Conservation (phyloP, 2,113 vertebrate genomes). For the Rhadina sibilatrix region DNA sequence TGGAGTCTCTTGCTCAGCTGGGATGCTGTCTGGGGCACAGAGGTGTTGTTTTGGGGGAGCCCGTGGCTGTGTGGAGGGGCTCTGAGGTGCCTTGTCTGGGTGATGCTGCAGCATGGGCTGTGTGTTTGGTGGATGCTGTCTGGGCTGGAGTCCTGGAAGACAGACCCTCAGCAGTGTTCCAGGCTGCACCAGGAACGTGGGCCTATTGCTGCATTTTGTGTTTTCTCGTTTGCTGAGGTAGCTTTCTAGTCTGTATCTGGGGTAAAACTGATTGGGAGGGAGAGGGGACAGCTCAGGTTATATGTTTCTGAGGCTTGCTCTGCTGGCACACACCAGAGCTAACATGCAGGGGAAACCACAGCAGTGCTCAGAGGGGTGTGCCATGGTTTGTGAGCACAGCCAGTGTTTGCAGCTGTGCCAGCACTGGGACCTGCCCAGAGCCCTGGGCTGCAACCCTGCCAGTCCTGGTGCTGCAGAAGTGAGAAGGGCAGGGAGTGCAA, state of each 20-base stretch:
- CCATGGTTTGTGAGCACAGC: fast-evolving
- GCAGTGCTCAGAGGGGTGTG: fast-evolving
- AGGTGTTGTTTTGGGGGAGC: background rate
- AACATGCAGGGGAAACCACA: fast-evolving
- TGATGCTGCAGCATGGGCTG: fast-evolving
- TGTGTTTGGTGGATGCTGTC: background rate
- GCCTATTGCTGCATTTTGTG: background rate
- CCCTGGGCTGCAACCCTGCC: background rate
- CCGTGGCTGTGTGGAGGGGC: fast-evolving
- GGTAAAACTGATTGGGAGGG: background rate
- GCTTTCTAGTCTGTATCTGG: background rate
- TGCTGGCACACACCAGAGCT: background rate
- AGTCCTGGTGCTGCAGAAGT: background rate
- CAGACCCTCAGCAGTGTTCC: fast-evolving
- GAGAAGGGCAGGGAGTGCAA: background rate
- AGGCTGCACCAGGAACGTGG: background rate
- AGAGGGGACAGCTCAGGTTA: background rate
- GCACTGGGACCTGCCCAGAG: fast-evolving
- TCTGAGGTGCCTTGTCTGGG: background rate
- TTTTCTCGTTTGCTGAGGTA: background rate
- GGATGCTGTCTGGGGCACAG: background rate
- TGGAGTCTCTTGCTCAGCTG: fast-evolving
- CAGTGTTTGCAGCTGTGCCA: fast-evolving
- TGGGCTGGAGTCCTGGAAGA: fast-evolving
- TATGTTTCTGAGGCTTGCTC: background rate